Percentiles rank a stretch among this genome's conserved stretches.
Conservation (phyloP, 2,888 invertebrate species). For the Idaea straminata region DNA sequence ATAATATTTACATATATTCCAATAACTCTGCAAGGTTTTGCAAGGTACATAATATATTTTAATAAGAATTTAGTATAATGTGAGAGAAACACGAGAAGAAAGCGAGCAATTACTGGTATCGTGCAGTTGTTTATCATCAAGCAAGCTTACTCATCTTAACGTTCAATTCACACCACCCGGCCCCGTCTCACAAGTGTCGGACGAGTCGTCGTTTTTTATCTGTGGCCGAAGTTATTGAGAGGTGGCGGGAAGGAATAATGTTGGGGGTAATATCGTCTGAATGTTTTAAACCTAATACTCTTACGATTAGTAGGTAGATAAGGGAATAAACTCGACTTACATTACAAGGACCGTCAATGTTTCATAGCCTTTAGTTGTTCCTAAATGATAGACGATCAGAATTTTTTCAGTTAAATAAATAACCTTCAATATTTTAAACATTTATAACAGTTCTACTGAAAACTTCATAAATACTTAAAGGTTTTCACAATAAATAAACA, state of each 20-base stretch:
- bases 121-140: conserved; percentile 74
- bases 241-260: conserved; percentile 1
- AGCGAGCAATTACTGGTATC: conserved; percentile 64
- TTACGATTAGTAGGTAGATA: no score
- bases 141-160: conserved; percentile 72
- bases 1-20: no score
- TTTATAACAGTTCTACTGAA: conserved; percentile 3
- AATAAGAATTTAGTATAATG: neutral
- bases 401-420: no score
- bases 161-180: conserved; percentile 79
- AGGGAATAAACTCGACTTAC: no score
- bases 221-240: conserved; percentile 10
- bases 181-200: conserved; percentile 75
- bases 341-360: no score
- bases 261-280: neutral
- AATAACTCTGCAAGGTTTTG: no score
- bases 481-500: neutral
- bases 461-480: neutral
- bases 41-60: neutral
- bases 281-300: no score
- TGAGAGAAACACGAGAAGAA: conserved; percentile 29
- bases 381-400: no score
- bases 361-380: no score
- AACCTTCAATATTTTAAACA: no score
- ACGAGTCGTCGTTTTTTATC: conserved; percentile 56